Evolutionary conservation across 2,888 invertebrate genomes (phyloP).

Genomic region (Drosophila macrospina): DNA sequence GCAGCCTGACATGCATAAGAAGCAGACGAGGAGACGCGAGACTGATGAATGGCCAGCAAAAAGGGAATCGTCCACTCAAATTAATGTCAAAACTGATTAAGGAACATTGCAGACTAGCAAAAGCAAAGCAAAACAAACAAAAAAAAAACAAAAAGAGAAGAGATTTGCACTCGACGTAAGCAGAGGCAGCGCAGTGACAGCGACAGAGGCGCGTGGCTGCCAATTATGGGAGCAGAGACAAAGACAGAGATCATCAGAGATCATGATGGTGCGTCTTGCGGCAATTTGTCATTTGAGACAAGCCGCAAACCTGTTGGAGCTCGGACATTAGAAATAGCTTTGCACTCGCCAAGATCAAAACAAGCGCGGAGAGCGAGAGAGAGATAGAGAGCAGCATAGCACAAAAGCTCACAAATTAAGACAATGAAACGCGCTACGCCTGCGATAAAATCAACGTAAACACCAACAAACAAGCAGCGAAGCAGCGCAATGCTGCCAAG

Average conservation of each 20-base stretch:
- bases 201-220: conserved; percentile 72
- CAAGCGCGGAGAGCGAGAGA: conserved; percentile 6
- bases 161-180: conserved; percentile 4
- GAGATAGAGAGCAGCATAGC: not conserved
- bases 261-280: conserved; percentile 37
- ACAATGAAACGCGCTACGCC: conserved; percentile 80
- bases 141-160: conserved; percentile 17
- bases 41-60: conserved; percentile 60
- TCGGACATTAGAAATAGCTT: conserved; percentile 53
- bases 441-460: conserved; percentile 77
- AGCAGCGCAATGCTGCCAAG: conserved; percentile 22
- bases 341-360: conserved; percentile 35
- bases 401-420: conserved; percentile 73
- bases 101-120: conserved; percentile 47
- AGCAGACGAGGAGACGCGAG: conserved; percentile 29
- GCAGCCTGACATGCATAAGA: conserved; percentile 71
- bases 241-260: conserved; percentile 28
- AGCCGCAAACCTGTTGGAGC: conserved; percentile 57
- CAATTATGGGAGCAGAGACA: conserved; percentile 62
- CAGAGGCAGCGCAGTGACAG: not conserved
- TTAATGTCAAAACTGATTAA: conserved; percentile 83
- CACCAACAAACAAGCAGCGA: conserved; percentile 64
- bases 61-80: conserved; percentile 76
- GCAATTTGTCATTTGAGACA: conserved; percentile 67
- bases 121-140: conserved; percentile 6